Evolutionary conservation across 2,888 invertebrate genomes (phyloP).

Genomic region (Dryomyza anilis): DNA sequence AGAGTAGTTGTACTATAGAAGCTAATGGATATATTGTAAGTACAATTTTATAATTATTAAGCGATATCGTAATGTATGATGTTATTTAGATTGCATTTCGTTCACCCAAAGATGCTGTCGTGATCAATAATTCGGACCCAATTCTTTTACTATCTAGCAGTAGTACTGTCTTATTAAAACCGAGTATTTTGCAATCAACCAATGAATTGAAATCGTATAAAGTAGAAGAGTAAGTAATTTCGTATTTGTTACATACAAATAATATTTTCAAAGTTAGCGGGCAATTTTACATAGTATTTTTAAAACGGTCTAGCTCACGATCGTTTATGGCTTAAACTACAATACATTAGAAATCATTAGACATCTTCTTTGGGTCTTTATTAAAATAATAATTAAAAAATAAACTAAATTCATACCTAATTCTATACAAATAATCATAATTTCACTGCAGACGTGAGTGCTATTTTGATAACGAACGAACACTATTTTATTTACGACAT

Average conservation of each 20-base stretch:
- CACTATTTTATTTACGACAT: background rate
- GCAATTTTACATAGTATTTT: too few relatives aligned
- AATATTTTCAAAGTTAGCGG: too few relatives aligned
- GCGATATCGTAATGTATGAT: background rate
- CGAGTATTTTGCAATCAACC: background rate
- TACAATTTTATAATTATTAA: background rate
- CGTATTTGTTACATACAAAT: too few relatives aligned
- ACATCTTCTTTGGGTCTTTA: too few relatives aligned
- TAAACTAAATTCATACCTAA: too few relatives aligned
- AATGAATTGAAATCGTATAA: background rate
- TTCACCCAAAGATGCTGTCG: background rate
- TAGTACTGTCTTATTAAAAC: background rate
- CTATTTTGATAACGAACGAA: slow-evolving; percentile 4
- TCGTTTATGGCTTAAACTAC: too few relatives aligned
- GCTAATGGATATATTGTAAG: background rate
- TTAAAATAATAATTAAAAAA: too few relatives aligned
- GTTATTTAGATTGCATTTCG: background rate
- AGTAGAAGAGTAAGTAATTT: background rate
- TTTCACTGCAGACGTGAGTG: slow-evolving; percentile 9
- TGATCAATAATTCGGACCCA: slow-evolving; percentile 2
- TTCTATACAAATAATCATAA: too few relatives aligned
- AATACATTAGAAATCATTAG: background rate
- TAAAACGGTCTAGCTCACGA: too few relatives aligned
- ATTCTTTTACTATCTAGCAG: background rate
- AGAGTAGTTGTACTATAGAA: background rate